A percentile compares a stretch with the other conserved stretches of the same genome.
phyloP scores from a whole-genome alignment of 1,140 invertebrate species.

The Halictus rubicundus region DNA sequence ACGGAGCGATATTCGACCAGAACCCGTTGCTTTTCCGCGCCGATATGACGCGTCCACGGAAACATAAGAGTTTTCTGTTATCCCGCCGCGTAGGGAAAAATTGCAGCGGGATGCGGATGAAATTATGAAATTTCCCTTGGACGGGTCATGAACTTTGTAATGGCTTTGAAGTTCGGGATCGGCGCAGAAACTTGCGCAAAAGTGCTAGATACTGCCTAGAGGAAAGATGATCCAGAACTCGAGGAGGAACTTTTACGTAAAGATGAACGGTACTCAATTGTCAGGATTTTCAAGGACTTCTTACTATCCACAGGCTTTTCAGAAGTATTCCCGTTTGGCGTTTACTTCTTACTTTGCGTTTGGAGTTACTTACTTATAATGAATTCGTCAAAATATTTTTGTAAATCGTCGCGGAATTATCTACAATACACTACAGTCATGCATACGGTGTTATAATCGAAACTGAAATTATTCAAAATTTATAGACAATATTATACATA shows the following conservation, averaged over 20 bases:
- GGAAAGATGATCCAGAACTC: constrained; percentile 25
- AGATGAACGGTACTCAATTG: neutral
- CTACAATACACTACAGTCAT: too few species aligned
- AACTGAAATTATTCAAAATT: too few species aligned
- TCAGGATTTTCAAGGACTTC: neutral
- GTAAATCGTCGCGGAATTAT: too few species aligned
- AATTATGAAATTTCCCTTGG: neutral
- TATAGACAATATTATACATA: too few species aligned
- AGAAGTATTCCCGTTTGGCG: too few species aligned
- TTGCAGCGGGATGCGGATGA: neutral
- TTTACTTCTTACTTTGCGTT: too few species aligned
- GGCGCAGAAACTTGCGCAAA: constrained; percentile 21
- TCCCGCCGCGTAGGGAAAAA: neutral
- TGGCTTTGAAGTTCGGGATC: neutral
- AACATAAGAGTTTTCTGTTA: neutral
- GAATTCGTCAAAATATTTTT: too few species aligned
- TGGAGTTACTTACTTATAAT: too few species aligned
- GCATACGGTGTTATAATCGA: too few species aligned
- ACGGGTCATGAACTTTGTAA: neutral
- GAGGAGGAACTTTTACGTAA: constrained; percentile 17
- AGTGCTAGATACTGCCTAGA: constrained; percentile 19
- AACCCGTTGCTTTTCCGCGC: neutral
- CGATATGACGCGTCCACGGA: neutral
- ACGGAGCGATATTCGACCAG: neutral
- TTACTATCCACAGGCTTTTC: neutral